A percentile compares a stretch with the other conserved stretches of the same genome.
These are phyloP conservation scores for Drosophila setifemur DNA, from an alignment of 1,140 invertebrate species.

Conservation along the genomic window DNA sequence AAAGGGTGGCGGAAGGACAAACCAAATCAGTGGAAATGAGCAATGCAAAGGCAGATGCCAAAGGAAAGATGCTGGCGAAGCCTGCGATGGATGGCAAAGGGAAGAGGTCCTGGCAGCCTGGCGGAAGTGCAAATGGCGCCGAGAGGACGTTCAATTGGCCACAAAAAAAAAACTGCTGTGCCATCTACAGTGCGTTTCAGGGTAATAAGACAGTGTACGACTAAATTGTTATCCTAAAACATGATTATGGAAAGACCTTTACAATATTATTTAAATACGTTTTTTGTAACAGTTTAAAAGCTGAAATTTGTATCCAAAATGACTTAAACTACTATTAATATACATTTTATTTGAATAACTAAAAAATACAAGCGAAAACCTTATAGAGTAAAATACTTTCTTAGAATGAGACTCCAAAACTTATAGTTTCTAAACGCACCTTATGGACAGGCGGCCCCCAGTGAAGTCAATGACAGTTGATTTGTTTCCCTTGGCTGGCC, in stretches of 20 bases:
- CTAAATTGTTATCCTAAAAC: no score
- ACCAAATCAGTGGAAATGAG: constrained; percentile 60
- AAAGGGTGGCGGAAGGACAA: constrained; percentile 8
- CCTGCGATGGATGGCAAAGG: background rate
- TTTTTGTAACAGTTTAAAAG: no score
- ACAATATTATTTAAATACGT: no score
- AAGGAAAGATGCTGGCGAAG: background rate
- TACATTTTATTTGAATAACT: constrained; percentile 16
- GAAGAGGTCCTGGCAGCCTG: constrained; percentile 3
- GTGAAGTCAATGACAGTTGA: constrained; percentile 34
- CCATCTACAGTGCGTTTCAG: background rate
- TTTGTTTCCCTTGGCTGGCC: constrained; percentile 48
- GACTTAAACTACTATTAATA: no score
- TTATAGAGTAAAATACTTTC: background rate
- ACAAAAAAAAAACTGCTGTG: background rate
- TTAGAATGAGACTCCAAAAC: no score
- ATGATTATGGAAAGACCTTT: no score
- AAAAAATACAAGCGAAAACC: no score
- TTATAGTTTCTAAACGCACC: constrained; percentile 1
- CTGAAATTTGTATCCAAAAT: no score
- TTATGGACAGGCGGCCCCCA: constrained; percentile 1
- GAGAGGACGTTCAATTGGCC: constrained; percentile 39
- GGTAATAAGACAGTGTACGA: background rate
- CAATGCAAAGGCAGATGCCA: constrained; percentile 14
- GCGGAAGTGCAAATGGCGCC: constrained; percentile 66